phyloP scores from a whole-genome alignment of 2,113 vertebrate species.

The Chaenocephalus aceratus region DNA sequence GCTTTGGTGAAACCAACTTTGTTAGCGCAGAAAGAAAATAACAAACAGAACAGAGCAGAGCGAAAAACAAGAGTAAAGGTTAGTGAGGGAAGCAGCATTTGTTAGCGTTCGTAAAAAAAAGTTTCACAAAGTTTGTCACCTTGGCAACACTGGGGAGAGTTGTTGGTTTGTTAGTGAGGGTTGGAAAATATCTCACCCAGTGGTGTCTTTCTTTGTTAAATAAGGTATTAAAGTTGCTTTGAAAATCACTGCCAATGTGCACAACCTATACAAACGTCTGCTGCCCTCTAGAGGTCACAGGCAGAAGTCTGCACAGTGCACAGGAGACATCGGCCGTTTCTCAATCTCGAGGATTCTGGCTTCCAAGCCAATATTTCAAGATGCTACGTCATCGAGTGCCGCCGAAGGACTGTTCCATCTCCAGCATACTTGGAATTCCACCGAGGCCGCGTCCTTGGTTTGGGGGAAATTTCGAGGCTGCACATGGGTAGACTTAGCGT shows the following conservation, averaged over 20 bases:
- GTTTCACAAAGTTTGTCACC: constrained; percentile 18
- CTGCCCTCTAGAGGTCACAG: constrained; percentile 72
- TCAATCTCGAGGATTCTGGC: too few species aligned
- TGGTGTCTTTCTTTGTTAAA: not conserved
- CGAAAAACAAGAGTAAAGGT: constrained; percentile 85
- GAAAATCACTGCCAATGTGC: not conserved
- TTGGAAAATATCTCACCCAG: not conserved
- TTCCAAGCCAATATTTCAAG: too few species aligned
- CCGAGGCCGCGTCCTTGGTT: too few species aligned
- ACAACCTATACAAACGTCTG: constrained; percentile 25
- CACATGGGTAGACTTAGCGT: too few species aligned
- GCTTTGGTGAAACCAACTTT: constrained; percentile 99
- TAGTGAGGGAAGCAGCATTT: constrained; percentile 83
- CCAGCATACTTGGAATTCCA: too few species aligned
- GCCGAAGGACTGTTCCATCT: too few species aligned
- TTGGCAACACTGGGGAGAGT: constrained; percentile 57
- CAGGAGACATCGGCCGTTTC: not conserved
- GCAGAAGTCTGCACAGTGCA: not conserved
- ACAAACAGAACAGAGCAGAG: constrained; percentile 74
- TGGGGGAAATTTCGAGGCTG: too few species aligned
- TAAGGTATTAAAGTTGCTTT: not conserved
- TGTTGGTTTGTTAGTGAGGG: constrained; percentile 19
- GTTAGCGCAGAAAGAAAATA: constrained; percentile 87
- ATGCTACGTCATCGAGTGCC: too few species aligned
- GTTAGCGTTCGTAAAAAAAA: constrained; percentile 40